A percentile compares a stretch with the other conserved stretches of the same genome.
These are phyloP conservation scores for Bothrops jararaca DNA, from an alignment of 2,113 vertebrate genomes.

Conservation along the genomic window DNA sequence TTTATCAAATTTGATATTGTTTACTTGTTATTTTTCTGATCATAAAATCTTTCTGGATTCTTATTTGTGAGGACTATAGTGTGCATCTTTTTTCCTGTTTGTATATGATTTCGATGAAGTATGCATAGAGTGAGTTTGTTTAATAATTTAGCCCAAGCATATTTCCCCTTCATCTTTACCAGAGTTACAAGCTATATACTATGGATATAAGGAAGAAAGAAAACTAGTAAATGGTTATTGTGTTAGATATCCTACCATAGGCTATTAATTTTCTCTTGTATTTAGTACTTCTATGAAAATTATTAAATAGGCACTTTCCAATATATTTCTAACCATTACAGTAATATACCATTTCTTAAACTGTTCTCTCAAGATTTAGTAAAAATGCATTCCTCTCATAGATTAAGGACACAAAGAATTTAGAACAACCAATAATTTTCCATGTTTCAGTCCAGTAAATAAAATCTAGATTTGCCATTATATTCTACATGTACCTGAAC, in stretches of 20 bases:
- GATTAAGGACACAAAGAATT: not conserved
- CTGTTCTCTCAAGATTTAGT: not conserved
- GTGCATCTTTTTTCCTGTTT: not conserved
- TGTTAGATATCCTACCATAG: not conserved
- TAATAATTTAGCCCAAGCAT: not conserved
- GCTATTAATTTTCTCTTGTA: not conserved
- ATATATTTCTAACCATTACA: not conserved
- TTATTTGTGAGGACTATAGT: not conserved
- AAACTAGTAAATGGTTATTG: not conserved
- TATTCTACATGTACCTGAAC: not conserved
- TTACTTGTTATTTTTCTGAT: not conserved
- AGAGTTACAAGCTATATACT: not conserved
- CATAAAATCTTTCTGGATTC: not conserved
- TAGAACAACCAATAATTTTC: not conserved
- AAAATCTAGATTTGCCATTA: not conserved
- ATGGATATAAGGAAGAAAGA: not conserved
- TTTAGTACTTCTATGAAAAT: not conserved
- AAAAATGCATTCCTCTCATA: not conserved
- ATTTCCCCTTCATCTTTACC: not conserved
- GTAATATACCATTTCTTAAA: not conserved
- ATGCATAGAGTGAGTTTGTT: not conserved
- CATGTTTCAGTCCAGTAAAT: not conserved
- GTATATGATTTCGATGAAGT: not conserved
- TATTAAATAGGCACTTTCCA: not conserved
- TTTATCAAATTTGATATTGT: not conserved